Evolutionary conservation across 2,888 invertebrate species (phyloP), one percentile per base, ranked within the genome.

Genomic region (Meiosimyza platycephala): DNA sequence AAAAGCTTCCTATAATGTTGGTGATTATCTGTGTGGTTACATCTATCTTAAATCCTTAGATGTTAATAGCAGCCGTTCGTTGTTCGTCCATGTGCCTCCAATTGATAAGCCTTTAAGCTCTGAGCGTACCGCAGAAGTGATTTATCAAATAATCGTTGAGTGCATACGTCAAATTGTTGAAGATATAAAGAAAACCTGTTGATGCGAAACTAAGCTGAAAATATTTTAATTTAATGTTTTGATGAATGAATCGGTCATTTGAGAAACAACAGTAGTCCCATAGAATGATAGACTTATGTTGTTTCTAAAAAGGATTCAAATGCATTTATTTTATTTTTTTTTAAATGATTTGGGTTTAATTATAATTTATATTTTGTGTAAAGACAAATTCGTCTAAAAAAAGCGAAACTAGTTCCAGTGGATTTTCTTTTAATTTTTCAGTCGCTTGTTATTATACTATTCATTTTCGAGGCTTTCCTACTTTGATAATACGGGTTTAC

Each of bases 51-150:
- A 90, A 72, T 95, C 94, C 0, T 85, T 95, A 67, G 89, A 89
- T 79, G 88, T 91, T 52, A 88, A 92, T 84, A 82, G 84, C 16
- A 80, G 85, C 9, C 88, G 90, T 70, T 89, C 90, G 40, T 86
- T 94, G n/a, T 95, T 95, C 85, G 88, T 95, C 40, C 95, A 95
- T 86, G 94, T 95, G 1, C 95, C 95, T 16, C 90, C 91, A 0
- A 82, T 93, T 63, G 83, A 90, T 75, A 84, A 89, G 73, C 91
- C 92, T 0, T 93, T 92, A 81, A 85, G 89, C n/a, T 90, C 89
- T 2, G 75, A 86, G 22, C 89, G 92, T 83, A 86, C 91, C 13
- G 90, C 92, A 2, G 83, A 88, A 64, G 91, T 90, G 22, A 74
- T 88, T 9, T 76, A 76, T 3, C 80, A 84, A 67, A 83, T 87